phyloP scores from a whole-genome alignment of 2,888 invertebrate species.

The Hirudinaria manillensis region DNA sequence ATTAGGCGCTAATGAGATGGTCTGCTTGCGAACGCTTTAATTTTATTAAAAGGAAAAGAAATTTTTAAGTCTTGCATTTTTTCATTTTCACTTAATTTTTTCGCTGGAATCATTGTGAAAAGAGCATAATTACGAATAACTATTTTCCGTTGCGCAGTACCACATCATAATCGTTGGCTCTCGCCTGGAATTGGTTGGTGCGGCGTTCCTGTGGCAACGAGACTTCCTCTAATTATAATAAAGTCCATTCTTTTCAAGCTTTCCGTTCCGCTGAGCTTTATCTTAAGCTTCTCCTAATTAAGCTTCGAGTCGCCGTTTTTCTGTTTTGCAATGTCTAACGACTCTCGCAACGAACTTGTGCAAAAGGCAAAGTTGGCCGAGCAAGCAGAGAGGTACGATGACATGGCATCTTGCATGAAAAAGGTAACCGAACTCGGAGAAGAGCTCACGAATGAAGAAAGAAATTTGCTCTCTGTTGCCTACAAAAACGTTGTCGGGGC shows the following conservation, averaged over 20 bases:
- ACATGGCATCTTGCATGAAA: constrained; percentile 98
- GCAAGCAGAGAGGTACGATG: constrained; percentile 61
- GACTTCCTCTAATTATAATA: constrained; percentile 10
- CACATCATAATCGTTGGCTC: no score
- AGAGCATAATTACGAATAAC: no score
- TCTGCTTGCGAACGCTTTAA: no score
- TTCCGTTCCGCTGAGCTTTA: no score
- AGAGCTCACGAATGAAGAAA: constrained; percentile 92
- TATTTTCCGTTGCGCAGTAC: no score
- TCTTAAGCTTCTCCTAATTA: background rate
- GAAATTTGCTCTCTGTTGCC: constrained; percentile 93
- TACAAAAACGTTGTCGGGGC: constrained; percentile 99
- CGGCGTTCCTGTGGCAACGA: constrained; percentile 5
- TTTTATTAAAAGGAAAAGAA: no score
- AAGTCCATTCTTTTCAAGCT: background rate
- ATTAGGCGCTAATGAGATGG: no score
- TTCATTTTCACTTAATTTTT: no score
- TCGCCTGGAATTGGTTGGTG: background rate
- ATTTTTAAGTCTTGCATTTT: no score
- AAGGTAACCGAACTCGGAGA: constrained; percentile 88
- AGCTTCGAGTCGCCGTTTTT: background rate
- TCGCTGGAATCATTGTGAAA: no score
- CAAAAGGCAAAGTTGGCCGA: constrained; percentile 30
- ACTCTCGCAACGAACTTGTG: constrained; percentile 45
- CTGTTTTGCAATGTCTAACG: constrained; percentile 45